Evolutionary conservation across 2,888 invertebrate species (phyloP).

Genomic region (Stegophylla sp.): DNA sequence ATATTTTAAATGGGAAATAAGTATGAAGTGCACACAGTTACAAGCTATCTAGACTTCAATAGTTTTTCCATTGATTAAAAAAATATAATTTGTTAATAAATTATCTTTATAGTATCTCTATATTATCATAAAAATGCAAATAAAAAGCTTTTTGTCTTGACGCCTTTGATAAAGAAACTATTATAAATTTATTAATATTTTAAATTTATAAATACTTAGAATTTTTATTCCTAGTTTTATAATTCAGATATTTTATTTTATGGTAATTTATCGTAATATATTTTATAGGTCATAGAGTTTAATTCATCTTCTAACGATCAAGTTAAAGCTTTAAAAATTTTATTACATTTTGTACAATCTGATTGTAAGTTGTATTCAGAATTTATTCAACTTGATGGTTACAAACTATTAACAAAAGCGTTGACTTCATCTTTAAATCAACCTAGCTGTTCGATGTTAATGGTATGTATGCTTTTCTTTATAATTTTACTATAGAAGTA

Average conservation of each 20-base stretch:
- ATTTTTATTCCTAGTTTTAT: too few species aligned
- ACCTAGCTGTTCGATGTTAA: constrained; percentile 48
- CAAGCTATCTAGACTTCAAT: too few species aligned
- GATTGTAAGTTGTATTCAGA: constrained; percentile 59
- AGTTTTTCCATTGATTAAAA: too few species aligned
- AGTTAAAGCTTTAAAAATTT: constrained; percentile 56
- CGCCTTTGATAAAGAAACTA: too few species aligned
- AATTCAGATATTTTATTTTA: constrained; percentile 8
- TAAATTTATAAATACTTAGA: too few species aligned
- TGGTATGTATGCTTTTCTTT: constrained; percentile 32
- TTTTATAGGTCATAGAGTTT: constrained; percentile 40
- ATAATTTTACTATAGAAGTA: neutral
- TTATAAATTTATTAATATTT: too few species aligned
- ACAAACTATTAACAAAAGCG: constrained; percentile 59
- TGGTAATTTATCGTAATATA: constrained; percentile 19
- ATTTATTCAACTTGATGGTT: constrained; percentile 59
- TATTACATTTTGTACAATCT: constrained; percentile 55
- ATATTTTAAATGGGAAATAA: too few species aligned
- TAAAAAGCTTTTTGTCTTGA: too few species aligned
- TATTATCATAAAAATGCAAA: too few species aligned
- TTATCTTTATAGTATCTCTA: too few species aligned
- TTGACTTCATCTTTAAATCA: constrained; percentile 53
- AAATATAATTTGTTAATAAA: too few species aligned
- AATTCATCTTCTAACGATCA: constrained; percentile 49
- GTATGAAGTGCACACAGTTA: too few species aligned